phyloP scores from a whole-genome alignment of 2,888 invertebrate genomes.

The Linyphia triangularis region DNA sequence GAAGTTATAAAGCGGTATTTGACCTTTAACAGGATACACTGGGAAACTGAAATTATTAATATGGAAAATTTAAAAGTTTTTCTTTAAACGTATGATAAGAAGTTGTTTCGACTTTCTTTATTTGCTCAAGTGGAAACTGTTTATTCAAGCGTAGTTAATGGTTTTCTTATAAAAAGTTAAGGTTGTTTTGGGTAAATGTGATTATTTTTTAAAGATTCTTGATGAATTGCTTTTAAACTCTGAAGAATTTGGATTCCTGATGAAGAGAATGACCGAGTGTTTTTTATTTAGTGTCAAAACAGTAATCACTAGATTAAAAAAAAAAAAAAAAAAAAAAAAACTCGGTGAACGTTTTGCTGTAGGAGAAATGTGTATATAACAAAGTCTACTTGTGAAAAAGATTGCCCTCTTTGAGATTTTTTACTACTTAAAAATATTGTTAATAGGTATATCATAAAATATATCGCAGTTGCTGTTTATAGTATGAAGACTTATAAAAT shows the following conservation, averaged over 20 bases:
- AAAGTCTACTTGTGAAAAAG: no score
- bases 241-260: neutral
- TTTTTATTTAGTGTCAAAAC: no score
- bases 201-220: neutral
- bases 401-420: no score
- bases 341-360: no score
- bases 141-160: neutral
- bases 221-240: neutral
- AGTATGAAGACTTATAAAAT: no score
- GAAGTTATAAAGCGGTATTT: neutral
- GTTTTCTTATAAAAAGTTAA: neutral
- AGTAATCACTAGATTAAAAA: no score
- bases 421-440: no score
- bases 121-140: neutral
- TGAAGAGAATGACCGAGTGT: no score
- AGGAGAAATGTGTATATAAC: no score
- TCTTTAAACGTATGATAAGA: neutral
- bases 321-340: no score
- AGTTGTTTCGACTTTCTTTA: neutral
- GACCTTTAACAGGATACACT: neutral
- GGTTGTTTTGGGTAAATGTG: slow-evolving; percentile 1
- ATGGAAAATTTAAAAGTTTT: neutral
- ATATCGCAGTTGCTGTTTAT: no score
- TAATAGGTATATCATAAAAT: no score
- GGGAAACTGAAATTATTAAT: neutral